Evolutionary conservation across 2,797 vertebrate genomes (phyloP).

Genomic region (Cyprinella venusta): DNA sequence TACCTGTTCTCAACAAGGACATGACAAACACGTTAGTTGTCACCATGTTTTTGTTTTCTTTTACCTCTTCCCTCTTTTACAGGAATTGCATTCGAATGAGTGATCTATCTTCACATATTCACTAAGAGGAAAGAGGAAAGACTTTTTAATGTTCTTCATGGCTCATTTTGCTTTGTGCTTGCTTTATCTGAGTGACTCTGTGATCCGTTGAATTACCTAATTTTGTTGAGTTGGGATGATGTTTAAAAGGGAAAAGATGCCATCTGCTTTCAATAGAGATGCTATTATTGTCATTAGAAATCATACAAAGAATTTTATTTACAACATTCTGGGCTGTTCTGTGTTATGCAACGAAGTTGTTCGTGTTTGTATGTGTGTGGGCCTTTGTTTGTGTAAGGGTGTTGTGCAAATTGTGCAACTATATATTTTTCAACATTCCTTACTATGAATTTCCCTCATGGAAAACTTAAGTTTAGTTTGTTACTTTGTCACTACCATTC

Average conservation of each 20-base stretch:
- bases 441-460: neutral
- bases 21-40: neutral
- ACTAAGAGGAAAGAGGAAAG: neutral
- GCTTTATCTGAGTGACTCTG: neutral
- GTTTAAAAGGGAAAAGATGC: neutral
- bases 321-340: neutral
- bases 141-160: neutral
- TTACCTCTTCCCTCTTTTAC: neutral
- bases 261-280: neutral
- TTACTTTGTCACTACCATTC: neutral
- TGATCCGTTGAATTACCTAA: neutral
- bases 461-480: neutral
- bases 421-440: neutral
- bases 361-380: conserved; percentile 9
- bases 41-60: neutral
- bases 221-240: neutral
- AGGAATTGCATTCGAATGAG: neutral
- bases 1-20: conserved; percentile 20
- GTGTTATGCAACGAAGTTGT: neutral
- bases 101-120: neutral
- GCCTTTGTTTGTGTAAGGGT: neutral
- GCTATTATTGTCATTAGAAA: conserved; percentile 1
- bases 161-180: neutral
- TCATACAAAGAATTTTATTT: neutral
- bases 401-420: neutral